Evolutionary conservation across 2,113 vertebrate species (phyloP), one percentile per base, ranked within the genome.

Genomic region (Cromileptes altivelis): DNA sequence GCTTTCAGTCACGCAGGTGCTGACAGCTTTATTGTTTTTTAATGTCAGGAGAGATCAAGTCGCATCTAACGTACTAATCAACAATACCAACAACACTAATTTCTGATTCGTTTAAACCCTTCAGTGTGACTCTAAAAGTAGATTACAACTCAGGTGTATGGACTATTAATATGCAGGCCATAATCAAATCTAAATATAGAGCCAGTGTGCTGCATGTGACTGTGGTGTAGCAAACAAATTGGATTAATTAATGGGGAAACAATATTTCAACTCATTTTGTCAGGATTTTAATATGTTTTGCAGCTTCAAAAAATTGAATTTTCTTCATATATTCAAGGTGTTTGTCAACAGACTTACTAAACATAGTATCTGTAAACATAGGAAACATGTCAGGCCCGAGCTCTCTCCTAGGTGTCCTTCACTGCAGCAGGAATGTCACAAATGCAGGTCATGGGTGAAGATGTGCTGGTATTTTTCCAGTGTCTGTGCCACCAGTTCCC

Each of bases 391-490:
- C 37, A 72, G 62, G 45, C 70, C 14, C 17, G 62, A 72, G 57
- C 19, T 23, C 30, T 60, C 49, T 6, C 40, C 78, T 53, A 88
- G 70, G 79, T 85, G 91, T 88, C 91, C 91, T 94, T 94, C 78
- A 75, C 57, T 71, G 63, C 53, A 47, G 60, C 61, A 78, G 89
- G 90, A 91, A 94, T 92, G 84, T 86, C 30, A 94, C 85, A 61
- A 91, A 94, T 91, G 89, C 89, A 88, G 94, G 92, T 91, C 94
- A 94, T 58, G 89, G 91, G 91, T 82, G 85, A 94, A 94, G 92
- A 91, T 85, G 91, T 47, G 25, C 88, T 88, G 89, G 90, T 94
- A 94, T 94, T 90, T 94, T 94, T 93, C 94, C 93, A 93, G 85
- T 45, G 84, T 88, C 85, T 77, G 67, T 92, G 88, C 90, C 88